Evolutionary conservation across 1,140 invertebrate species (phyloP), one percentile per base, ranked within the genome.

Genomic region (Oryzaephilus surinamensis): DNA sequence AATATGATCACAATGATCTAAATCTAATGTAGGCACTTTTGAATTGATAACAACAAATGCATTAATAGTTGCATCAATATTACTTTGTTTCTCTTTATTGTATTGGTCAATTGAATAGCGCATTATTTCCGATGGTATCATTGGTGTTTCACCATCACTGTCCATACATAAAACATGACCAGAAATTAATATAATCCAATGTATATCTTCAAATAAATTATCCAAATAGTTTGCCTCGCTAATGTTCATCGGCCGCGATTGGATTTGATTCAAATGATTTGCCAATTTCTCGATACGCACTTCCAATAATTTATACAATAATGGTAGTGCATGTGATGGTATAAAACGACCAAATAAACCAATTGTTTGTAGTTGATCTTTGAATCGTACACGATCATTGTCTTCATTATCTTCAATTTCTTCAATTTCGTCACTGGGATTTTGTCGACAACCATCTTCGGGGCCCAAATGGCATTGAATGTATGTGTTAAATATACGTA

Each of bases 141-240:
- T 65, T 4, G 80, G 72, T 2, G 73, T 76, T 60, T 91, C 86
- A 0, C 84, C 83, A 32, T 82, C 77, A 40, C 70, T 71, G 40
- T 81, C 76, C 62, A 81, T 73, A 27, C 76, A 75, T 29, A 86
- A 58, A 1, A 81, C 65, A 60, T 83, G 72, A 69, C 85, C 84
- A 42, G 81, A 66, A 35, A 91, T 77, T 39, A 94, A 70, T 3
- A 92, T 58, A 12, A 87, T 70, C 90, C 89, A 94, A 60, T 93
- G 88, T 2, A 94, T 61, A 66, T 94, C 88, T 66, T 94, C 88
- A 60, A 82, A 84, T 1, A 86, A 51, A 43, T 65, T 70, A 41
- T 73, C 65, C 7, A 87, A 54, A 33, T 61, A 53, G 10, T 55
- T 56, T 0, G 70, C 69, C 32, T 73, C 70, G 19, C 68, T 67